phyloP scores from a whole-genome alignment of 2,797 vertebrate species.

The Limosa lapponica region DNA sequence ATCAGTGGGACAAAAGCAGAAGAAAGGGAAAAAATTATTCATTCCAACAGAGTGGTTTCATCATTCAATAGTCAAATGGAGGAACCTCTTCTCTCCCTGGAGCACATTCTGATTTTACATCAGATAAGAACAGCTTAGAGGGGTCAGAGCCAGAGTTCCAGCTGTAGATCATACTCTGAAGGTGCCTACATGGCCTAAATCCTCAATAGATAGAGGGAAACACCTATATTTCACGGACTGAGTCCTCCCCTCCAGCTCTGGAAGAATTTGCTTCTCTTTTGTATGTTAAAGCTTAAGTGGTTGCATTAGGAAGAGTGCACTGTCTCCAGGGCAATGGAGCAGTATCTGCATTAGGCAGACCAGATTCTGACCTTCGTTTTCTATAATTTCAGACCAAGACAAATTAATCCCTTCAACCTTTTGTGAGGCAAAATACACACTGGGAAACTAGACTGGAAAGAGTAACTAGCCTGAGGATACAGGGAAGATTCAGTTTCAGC shows the following conservation, averaged over 20 bases:
- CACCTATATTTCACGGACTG: background rate
- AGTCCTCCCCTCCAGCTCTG: background rate
- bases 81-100: background rate
- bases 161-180: background rate
- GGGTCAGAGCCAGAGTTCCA: background rate
- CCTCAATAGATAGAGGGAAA: background rate
- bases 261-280: background rate
- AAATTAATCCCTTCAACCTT: background rate
- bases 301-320: accelerated
- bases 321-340: background rate
- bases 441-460: background rate
- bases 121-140: background rate
- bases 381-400: background rate
- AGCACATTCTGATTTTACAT: background rate
- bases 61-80: background rate
- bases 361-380: background rate
- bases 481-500: background rate
- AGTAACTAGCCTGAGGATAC: background rate
- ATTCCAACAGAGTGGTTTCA: background rate
- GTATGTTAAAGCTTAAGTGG: background rate
- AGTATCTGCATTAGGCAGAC: background rate
- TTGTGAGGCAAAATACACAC: background rate
- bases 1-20: background rate
- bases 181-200: background rate
- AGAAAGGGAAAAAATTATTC: background rate